A percentile compares a stretch with the other conserved stretches of the same genome.
Evolutionary conservation across 2,797 vertebrate species (phyloP).

Genomic region (Alectoris magna): DNA sequence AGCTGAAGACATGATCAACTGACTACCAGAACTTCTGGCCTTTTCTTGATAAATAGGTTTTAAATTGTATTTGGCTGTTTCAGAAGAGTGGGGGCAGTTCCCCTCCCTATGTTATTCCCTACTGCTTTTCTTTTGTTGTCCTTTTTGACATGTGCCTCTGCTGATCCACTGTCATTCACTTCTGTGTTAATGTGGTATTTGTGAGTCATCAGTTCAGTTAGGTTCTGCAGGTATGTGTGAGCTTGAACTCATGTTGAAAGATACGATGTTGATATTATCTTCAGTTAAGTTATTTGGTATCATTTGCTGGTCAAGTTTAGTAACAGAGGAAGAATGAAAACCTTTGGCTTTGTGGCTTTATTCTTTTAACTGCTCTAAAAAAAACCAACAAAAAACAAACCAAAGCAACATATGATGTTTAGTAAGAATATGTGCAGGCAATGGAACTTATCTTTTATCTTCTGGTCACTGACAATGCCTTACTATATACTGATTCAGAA

Average conservation of each 20-base stretch:
- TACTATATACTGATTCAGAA: constrained; percentile 19
- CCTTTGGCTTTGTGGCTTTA: not conserved
- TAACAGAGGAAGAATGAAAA: not conserved
- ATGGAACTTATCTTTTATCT: not conserved
- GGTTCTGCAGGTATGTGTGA: not conserved
- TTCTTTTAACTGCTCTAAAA: not conserved
- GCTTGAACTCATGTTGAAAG: not conserved
- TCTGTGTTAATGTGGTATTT: not conserved
- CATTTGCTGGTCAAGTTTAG: not conserved
- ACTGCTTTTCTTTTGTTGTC: not conserved
- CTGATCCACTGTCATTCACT: not conserved
- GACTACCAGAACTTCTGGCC: not conserved
- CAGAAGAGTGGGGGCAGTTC: not conserved
- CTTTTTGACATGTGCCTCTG: not conserved
- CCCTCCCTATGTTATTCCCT: not conserved
- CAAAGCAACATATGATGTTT: not conserved
- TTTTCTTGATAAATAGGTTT: not conserved
- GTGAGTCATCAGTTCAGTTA: not conserved
- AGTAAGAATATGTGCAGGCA: not conserved
- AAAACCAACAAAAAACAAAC: not conserved
- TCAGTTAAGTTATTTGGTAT: not conserved
- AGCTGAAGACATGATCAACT: not conserved
- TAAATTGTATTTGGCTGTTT: not conserved
- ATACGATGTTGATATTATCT: not conserved
- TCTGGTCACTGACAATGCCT: not conserved